Evolutionary conservation across 2,888 invertebrate genomes (phyloP).

Genomic region (Julus scandinavius): DNA sequence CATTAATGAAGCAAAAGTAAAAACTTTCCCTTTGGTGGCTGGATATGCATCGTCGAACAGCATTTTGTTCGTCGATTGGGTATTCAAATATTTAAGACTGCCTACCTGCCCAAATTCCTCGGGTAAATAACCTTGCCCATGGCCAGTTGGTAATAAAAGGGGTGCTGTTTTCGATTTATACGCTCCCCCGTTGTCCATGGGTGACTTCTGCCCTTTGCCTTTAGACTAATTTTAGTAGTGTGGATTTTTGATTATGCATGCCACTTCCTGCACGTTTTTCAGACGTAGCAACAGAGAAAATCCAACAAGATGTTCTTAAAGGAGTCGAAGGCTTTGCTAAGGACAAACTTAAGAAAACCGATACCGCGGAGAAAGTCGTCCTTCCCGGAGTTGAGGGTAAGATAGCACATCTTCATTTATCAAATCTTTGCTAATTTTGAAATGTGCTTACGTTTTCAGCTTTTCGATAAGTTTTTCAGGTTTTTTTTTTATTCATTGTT

Average conservation of each 20-base stretch:
- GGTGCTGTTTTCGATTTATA: background rate
- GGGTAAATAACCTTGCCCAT: background rate
- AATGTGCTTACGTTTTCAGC: background rate
- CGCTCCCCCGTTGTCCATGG: background rate
- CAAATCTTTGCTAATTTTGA: background rate
- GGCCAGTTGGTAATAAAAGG: background rate
- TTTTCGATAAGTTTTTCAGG: background rate
- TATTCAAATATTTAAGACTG: no score
- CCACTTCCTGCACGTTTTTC: slow-evolving; percentile 59
- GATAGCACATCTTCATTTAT: background rate
- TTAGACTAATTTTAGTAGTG: slow-evolving; percentile 1
- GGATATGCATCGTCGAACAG: no score
- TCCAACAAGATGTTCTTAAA: slow-evolving; percentile 79
- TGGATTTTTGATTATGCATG: slow-evolving; percentile 35
- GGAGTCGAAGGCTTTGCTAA: slow-evolving; percentile 89
- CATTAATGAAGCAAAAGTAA: no score
- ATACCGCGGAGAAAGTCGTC: slow-evolving; percentile 92
- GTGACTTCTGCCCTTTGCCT: background rate
- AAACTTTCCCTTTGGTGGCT: no score
- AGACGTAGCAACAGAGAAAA: slow-evolving; percentile 91
- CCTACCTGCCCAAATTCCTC: background rate
- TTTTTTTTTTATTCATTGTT: background rate
- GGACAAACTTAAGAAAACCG: slow-evolving; percentile 85
- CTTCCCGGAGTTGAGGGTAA: slow-evolving; percentile 94
- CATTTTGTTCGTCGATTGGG: no score